Conservation (phyloP, 2,888 invertebrate species). For the Cephus rjabovi region DNA sequence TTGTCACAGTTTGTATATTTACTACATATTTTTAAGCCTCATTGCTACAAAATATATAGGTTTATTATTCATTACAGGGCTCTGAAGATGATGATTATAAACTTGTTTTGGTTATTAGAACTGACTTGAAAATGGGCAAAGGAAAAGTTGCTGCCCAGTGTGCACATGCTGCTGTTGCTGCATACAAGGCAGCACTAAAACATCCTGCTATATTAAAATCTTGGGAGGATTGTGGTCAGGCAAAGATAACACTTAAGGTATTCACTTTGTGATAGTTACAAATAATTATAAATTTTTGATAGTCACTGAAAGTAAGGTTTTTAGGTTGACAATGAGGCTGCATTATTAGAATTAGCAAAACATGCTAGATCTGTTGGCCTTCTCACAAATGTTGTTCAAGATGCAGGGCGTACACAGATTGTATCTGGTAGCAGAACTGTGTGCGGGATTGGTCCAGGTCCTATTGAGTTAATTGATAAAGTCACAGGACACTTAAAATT, state of each 20-base stretch:
- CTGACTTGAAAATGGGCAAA: constrained; percentile 94
- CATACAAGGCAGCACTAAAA: constrained; percentile 78
- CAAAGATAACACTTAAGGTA: constrained; percentile 88
- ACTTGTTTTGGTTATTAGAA: constrained; percentile 87
- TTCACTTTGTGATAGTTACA: not conserved
- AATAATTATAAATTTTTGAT: not conserved
- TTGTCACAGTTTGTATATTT: not conserved
- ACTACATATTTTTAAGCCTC: not conserved
- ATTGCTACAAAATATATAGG: not conserved
- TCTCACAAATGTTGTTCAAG: constrained; percentile 80
- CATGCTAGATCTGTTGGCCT: constrained; percentile 79
- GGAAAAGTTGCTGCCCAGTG: constrained; percentile 96
- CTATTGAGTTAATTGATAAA: constrained; percentile 79
- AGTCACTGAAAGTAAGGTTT: not conserved
- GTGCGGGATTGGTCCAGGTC: constrained; percentile 92
- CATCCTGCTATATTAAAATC: constrained; percentile 73
- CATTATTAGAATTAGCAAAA: constrained; percentile 76
- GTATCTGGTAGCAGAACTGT: constrained; percentile 90
- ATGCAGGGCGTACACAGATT: constrained; percentile 95
- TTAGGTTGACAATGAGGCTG: constrained; percentile 79
- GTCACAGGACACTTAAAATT: constrained; percentile 91
- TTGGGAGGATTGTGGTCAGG: constrained; percentile 82
- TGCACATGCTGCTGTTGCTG: constrained; percentile 92
- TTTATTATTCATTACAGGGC: not conserved
- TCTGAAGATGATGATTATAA: constrained; percentile 73